These are phyloP conservation scores for Leptatherina wallacei DNA, from an alignment of 2,797 vertebrate genomes.

Conservation along the genomic window DNA sequence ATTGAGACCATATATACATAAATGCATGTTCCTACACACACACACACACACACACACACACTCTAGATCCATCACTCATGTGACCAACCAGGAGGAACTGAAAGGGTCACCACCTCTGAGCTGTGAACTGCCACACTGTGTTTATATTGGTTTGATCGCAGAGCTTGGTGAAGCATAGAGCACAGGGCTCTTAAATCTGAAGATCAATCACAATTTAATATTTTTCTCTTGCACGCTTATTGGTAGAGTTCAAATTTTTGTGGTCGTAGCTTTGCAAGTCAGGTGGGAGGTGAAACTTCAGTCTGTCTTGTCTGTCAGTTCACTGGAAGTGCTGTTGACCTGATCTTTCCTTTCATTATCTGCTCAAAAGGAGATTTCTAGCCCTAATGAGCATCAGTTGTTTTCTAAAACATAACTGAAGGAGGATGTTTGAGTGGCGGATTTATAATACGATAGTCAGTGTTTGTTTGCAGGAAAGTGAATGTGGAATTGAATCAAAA, in stretches of 20 bases:
- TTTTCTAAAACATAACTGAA: background rate
- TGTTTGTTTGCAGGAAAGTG: background rate
- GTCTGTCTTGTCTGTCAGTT: no score
- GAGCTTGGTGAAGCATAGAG: constrained; percentile 23
- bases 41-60: background rate
- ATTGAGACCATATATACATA: background rate
- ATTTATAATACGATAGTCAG: background rate
- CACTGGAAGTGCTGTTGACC: background rate
- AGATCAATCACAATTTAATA: constrained; percentile 19
- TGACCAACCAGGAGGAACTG: constrained; percentile 50
- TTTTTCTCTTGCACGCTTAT: constrained; percentile 10
- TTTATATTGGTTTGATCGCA: constrained; percentile 30
- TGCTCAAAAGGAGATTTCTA: background rate
- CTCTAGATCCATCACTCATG: constrained; percentile 41
- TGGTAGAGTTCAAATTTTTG: constrained; percentile 6
- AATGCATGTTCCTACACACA: background rate
- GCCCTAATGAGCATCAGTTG: background rate
- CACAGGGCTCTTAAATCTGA: constrained; percentile 2
- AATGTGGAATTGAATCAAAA: constrained; percentile 3
- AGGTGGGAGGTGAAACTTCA: constrained; percentile 8
- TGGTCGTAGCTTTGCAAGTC: background rate
- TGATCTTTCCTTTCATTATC: background rate
- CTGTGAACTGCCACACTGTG: constrained; percentile 36
- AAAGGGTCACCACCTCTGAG: constrained; percentile 47
- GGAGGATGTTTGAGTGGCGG: background rate